phyloP scores from a whole-genome alignment of 53 echinoderm and acorn worm species.

The Mesocentrotus franciscanus region DNA sequence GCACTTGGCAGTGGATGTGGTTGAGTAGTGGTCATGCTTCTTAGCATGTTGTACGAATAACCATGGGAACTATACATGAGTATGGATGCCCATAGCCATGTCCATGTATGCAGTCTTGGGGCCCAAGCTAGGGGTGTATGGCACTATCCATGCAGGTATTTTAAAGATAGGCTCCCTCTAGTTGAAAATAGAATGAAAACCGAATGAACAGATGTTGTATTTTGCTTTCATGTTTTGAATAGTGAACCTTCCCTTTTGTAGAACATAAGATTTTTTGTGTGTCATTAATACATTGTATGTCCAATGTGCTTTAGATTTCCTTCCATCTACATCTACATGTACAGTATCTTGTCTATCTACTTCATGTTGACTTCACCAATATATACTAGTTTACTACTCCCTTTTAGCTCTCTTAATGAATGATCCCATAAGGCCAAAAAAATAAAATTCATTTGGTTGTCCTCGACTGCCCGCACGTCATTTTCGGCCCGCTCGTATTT shows the following conservation, averaged over 20 bases:
- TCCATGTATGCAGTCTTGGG: neutral
- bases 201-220: neutral
- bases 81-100: neutral
- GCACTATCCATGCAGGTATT: neutral
- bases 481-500: too few species aligned
- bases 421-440: too few species aligned
- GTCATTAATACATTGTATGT: neutral
- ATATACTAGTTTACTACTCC: too few species aligned
- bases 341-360: too few species aligned
- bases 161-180: neutral
- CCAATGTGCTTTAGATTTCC: too few species aligned
- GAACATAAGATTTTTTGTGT: neutral
- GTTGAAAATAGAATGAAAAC: neutral
- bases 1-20: constrained; percentile 4
- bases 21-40: constrained; percentile 39
- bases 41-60: constrained; percentile 12
- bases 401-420: too few species aligned
- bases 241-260: neutral
- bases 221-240: neutral
- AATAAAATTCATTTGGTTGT: too few species aligned
- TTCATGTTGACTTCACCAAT: too few species aligned
- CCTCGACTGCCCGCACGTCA: too few species aligned
- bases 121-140: neutral
- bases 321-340: too few species aligned
- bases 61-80: neutral